phyloP scores from a whole-genome alignment of 2,888 invertebrate genomes.

The Macrosiphum euphorbiae region DNA sequence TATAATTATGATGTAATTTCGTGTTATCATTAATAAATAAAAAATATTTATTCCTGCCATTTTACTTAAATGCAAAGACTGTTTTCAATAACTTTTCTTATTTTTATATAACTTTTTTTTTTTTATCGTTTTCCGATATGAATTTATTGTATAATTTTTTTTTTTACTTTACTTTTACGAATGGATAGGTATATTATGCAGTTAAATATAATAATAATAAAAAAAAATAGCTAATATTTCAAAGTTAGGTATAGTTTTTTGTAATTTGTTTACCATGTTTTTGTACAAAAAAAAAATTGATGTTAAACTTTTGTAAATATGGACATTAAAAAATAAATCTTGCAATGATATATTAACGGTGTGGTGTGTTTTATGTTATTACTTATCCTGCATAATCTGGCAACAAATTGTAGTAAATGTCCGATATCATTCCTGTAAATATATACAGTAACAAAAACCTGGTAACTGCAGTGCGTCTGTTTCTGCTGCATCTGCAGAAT shows the following conservation, averaged over 20 bases:
- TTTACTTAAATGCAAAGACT: conserved; percentile 46
- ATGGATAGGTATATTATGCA: too few species aligned
- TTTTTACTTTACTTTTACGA: conserved; percentile 4
- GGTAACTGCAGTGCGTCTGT: neutral
- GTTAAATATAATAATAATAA: neutral
- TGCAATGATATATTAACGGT: conserved; percentile 21
- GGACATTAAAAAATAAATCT: conserved; percentile 50
- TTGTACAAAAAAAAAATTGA: conserved; percentile 46
- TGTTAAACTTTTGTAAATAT: conserved; percentile 55
- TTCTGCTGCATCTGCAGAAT: neutral
- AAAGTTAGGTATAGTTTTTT: conserved; percentile 4
- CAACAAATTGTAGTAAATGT: neutral
- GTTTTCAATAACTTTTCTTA: conserved; percentile 45
- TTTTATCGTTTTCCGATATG: conserved; percentile 2
- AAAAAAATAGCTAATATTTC: conserved; percentile 14
- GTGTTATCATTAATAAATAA: conserved; percentile 34
- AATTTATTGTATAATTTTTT: conserved; percentile 34
- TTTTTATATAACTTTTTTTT: conserved; percentile 44
- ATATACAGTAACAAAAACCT: neutral
- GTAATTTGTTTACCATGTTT: conserved; percentile 52
- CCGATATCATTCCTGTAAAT: neutral
- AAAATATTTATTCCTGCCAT: conserved; percentile 52
- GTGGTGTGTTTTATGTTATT: neutral
- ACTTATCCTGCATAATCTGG: neutral
- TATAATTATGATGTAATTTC: conserved; percentile 26